phyloP scores from a whole-genome alignment of 2,113 vertebrate genomes.

The Erythrocercus mccallii region DNA sequence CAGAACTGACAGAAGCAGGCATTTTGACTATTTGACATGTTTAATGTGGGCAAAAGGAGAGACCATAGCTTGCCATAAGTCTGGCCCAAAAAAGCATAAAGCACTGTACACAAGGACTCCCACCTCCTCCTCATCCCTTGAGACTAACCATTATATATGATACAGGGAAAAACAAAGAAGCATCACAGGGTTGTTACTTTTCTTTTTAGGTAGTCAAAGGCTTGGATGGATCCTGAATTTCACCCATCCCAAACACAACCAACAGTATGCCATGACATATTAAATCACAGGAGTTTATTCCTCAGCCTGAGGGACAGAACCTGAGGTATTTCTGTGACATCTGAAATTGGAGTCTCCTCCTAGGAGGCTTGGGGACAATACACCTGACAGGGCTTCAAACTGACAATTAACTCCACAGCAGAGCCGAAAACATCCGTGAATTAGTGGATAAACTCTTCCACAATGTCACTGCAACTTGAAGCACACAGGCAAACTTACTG shows the following conservation, averaged over 20 bases:
- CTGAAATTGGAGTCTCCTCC: neutral
- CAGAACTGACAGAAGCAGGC: neutral
- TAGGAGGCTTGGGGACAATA: neutral
- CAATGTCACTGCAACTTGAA: neutral
- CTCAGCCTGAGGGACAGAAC: neutral
- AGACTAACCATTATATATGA: neutral
- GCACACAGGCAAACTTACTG: neutral
- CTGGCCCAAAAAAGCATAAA: neutral
- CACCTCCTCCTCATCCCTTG: neutral
- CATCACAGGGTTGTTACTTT: neutral
- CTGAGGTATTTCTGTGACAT: neutral
- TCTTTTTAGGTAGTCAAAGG: neutral
- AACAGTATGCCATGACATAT: neutral
- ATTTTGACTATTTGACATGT: neutral
- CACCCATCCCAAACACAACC: neutral
- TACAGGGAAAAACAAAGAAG: neutral
- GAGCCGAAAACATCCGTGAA: neutral
- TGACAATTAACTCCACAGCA: neutral
- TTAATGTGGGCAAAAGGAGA: neutral
- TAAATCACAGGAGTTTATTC: neutral
- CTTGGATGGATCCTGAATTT: neutral
- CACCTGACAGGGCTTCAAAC: neutral
- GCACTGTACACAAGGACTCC: accelerated
- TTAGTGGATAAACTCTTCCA: neutral
- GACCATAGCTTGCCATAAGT: neutral